Evolutionary conservation across 2,888 invertebrate genomes (phyloP), one percentile per base, ranked within the genome.

Genomic region (Gymnoscelis rufifasciata): DNA sequence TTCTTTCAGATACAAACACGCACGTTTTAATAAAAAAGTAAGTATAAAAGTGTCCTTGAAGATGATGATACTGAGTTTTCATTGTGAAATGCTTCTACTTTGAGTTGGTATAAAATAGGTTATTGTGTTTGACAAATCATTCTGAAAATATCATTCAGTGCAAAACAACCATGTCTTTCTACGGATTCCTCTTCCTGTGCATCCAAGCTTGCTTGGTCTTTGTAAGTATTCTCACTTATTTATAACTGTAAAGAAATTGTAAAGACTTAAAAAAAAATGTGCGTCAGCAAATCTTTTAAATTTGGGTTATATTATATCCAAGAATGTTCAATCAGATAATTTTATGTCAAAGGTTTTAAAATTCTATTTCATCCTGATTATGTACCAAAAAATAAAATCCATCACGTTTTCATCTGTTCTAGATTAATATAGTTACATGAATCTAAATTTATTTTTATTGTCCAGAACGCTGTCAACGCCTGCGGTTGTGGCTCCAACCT

Each of bases 151-250:
- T 24, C 8, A 10, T 49, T 51, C 48, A 50, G 52, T 51, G 28
- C 26, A 53, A 47, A 40, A 40, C 33, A 43, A 59, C 42, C 42
- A 60, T 60, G 60, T 53, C 59, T 44, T 38, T 49, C 28, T 59
- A 52, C 41, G 35, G 40, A 23, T 36, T 54, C 11, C n/a, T 57
- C 3, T 30, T 52, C 8, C 31, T 60, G 14, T 57, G 57, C 54
- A 38, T 58, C 46, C 60, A 57, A 51, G 59, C 57, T 56, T 56
- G 57, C 51, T 46, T 60, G 56, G 46, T 60, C 38, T 62, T 64
- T 62, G 69, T 69, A 59, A 61, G 24, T 43, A 29, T 30, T 26
- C 15, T 27, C 11, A 2, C 12, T 3, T 41, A 10, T 43, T 13
- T n/a, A n/a, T n/a, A n/a, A n/a, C n/a, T n/a, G n/a, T n/a, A n/a